Base-by-base conservation (phyloP, 2,113 vertebrate species). In the Chionodraco myersi region DNA sequence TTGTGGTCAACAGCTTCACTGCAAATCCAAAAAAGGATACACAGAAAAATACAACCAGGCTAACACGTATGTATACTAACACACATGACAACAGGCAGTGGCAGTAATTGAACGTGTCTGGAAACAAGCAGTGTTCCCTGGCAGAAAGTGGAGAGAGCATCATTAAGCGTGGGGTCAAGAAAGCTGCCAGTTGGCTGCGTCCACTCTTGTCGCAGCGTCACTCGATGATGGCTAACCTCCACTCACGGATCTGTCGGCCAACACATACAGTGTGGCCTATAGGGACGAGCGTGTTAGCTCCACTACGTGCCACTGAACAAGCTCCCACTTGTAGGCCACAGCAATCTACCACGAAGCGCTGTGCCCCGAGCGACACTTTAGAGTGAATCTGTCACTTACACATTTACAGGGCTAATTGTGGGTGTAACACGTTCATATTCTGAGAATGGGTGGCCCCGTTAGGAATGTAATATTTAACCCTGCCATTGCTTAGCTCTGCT, bases 131-230 rank as follows among this genome's bases (percentile, higher is more conserved):
- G 56, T 69, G 72, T 88, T 91, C 86, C 82, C 89, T 86, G 90
- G 68, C 67, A 57, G 61, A 57, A 58, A 47, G 51, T 61, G 58
- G 73, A 78, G 64, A 72, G 76, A 66, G 79, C 80, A 79, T 90
- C 84, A 90, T 90, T 86, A 92, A 87, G 77, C 34, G 44, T 21
- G 51, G 62, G 84, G 86, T 91, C 83, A 82, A 83, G 54, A 57
- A 79, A 78, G 74, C 10, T 85, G 89, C 82, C 90, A 88, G 63
- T 83, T 85, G 82, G 80, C 86, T 56, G 70, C 65, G 15, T 70
- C 67, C 41, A 18, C 36, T 70, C 62, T 62, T 44, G 23, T 68
- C 68, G 26, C 80, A 11, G 66, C 2, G 11, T 86, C 88, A 56
- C 74, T 86, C 11, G 69, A 21, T 21, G 74, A 67, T 59, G 62